These are phyloP conservation scores for Gymnodraco acuticeps DNA, from an alignment of 2,797 vertebrate species.

Conservation along the genomic window DNA sequence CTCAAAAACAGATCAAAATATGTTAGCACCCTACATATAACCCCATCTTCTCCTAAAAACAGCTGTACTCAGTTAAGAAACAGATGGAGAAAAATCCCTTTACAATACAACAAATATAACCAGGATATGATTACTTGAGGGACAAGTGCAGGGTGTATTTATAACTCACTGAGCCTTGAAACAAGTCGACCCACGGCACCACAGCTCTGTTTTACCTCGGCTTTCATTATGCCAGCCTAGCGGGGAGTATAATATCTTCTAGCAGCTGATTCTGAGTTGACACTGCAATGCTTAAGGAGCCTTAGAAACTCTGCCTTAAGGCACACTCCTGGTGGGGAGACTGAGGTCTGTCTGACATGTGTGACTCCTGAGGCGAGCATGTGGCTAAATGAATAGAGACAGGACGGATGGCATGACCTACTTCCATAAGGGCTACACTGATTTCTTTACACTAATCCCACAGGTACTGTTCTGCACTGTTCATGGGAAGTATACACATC, in stretches of 20 bases:
- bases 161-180: constrained; percentile 72
- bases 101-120: constrained; percentile 54
- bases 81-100: constrained; percentile 53
- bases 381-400: constrained; percentile 75
- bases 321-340: constrained; percentile 64
- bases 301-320: constrained; percentile 75
- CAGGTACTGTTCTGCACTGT: constrained; percentile 47
- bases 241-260: constrained; percentile 71
- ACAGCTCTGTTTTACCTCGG: constrained; percentile 51
- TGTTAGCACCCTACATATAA: constrained; percentile 24
- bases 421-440: constrained; percentile 59
- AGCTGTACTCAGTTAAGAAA: constrained; percentile 38
- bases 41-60: constrained; percentile 30
- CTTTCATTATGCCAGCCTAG: constrained; percentile 74
- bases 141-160: constrained; percentile 66
- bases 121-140: constrained; percentile 74
- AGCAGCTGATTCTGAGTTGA: constrained; percentile 69
- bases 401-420: constrained; percentile 73
- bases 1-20: constrained; percentile 26
- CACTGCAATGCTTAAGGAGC: constrained; percentile 67
- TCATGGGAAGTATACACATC: constrained; percentile 28
- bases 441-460: constrained; percentile 54
- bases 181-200: constrained; percentile 68
- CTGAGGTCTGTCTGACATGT: constrained; percentile 71
- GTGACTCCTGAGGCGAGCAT: constrained; percentile 71